Conservation (phyloP, 2,888 invertebrate genomes). For the Formica aserva region DNA sequence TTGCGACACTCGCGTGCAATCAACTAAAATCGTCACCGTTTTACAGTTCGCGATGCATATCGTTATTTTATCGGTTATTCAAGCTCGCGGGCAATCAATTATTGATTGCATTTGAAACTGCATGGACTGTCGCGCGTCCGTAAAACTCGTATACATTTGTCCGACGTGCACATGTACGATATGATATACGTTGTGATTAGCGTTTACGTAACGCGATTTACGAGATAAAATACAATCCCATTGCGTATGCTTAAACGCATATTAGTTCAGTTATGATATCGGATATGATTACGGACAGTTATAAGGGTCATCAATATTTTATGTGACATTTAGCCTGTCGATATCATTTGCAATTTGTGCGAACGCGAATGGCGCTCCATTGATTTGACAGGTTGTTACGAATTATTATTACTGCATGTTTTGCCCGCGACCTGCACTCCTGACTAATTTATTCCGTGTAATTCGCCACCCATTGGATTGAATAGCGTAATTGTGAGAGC, state of each 20-base stretch:
- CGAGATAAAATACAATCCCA: conserved; percentile 53
- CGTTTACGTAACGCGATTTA: conserved; percentile 52
- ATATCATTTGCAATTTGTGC: conserved; percentile 55
- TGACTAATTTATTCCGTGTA: conserved; percentile 48
- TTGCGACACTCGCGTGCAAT: neutral
- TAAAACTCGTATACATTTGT: conserved; percentile 38
- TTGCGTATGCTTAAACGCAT: conserved; percentile 52
- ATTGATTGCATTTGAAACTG: conserved; percentile 18
- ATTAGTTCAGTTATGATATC: conserved; percentile 41
- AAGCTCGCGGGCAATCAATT: conserved; percentile 29
- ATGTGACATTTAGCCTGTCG: conserved; percentile 48
- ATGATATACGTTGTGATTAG: conserved; percentile 42
- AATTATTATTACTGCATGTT: conserved; percentile 55
- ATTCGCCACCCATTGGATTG: conserved; percentile 28
- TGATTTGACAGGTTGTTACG: conserved; percentile 56
- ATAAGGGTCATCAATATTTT: conserved; percentile 55
- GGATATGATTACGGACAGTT: conserved; percentile 49
- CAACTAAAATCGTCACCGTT: neutral
- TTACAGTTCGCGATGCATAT: conserved; percentile 6
- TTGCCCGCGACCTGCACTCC: conserved; percentile 12
- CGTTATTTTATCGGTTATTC: conserved; percentile 37
- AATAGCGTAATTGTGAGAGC: conserved; percentile 34
- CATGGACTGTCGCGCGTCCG: conserved; percentile 28
- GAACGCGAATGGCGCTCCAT: conserved; percentile 49
- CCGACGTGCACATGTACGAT: neutral